phyloP scores from a whole-genome alignment of 2,797 vertebrate genomes.

The Notamacropus eugenii region DNA sequence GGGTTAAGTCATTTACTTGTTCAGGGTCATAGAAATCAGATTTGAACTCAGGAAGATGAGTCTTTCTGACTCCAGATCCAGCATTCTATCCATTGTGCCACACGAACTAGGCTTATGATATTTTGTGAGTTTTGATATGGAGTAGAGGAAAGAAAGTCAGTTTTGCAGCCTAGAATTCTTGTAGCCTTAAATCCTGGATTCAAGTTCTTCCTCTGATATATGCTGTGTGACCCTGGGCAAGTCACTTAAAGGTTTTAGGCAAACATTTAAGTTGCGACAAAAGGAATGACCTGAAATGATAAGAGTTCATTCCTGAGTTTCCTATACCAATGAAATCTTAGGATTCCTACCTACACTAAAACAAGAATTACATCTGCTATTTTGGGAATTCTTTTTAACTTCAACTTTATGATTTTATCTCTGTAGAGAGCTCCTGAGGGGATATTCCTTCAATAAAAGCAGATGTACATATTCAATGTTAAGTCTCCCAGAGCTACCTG shows the following conservation, averaged over 20 bases:
- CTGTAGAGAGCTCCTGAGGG: neutral
- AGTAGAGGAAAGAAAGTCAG: neutral
- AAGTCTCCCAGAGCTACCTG: neutral
- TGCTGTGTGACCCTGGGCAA: neutral
- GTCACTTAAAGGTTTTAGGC: neutral
- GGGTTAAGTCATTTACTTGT: neutral
- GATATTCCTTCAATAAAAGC: neutral
- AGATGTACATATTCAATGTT: neutral
- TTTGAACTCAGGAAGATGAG: neutral
- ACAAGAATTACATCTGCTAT: neutral
- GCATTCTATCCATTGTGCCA: neutral
- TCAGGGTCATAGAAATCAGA: neutral
- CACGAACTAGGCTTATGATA: neutral
- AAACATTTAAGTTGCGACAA: neutral
- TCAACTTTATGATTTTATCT: neutral
- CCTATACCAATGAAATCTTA: neutral
- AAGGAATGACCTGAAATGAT: neutral
- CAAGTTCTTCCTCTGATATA: neutral
- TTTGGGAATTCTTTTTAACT: neutral
- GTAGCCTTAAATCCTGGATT: neutral
- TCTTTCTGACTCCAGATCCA: neutral
- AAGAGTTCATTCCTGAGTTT: neutral
- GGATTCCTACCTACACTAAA: neutral
- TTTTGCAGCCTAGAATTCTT: neutral
- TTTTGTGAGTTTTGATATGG: neutral